Conservation (phyloP, 2,797 vertebrate species). For the Lepidocolaptes lacrymiger region DNA sequence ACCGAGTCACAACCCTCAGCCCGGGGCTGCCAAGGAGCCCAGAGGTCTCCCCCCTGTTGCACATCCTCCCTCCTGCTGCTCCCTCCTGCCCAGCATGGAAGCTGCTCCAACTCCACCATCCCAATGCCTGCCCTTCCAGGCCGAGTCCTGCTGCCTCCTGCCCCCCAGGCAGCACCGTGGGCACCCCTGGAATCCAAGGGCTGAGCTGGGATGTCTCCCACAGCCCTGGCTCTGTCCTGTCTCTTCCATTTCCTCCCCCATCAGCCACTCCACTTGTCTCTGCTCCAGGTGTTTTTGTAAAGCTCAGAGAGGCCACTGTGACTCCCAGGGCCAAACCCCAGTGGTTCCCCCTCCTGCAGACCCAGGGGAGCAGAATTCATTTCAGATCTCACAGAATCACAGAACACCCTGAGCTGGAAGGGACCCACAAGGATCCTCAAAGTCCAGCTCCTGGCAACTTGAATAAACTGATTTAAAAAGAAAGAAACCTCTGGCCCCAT, state of each 20-base stretch:
- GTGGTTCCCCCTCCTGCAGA: neutral
- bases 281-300: neutral
- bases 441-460: neutral
- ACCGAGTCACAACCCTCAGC: neutral
- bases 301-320: neutral
- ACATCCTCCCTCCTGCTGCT: neutral
- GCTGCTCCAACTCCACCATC: neutral
- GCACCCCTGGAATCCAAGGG: neutral
- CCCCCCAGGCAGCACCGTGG: neutral
- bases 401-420: neutral
- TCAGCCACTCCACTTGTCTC: neutral
- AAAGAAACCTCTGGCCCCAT: neutral
- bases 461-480: neutral
- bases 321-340: neutral
- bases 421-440: neutral
- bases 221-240: neutral
- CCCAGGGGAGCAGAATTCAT: neutral
- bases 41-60: fast-evolving
- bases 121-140: neutral
- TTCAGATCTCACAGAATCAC: neutral
- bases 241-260: neutral
- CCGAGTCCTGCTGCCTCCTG: no score
- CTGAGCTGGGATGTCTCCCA: neutral
- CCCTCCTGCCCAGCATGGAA: fast-evolving
- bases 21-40: neutral